Percentiles rank a stretch among this genome's conserved stretches.
phyloP scores from a whole-genome alignment of 2,113 vertebrate genomes.

The Psephotus haematonotus region DNA sequence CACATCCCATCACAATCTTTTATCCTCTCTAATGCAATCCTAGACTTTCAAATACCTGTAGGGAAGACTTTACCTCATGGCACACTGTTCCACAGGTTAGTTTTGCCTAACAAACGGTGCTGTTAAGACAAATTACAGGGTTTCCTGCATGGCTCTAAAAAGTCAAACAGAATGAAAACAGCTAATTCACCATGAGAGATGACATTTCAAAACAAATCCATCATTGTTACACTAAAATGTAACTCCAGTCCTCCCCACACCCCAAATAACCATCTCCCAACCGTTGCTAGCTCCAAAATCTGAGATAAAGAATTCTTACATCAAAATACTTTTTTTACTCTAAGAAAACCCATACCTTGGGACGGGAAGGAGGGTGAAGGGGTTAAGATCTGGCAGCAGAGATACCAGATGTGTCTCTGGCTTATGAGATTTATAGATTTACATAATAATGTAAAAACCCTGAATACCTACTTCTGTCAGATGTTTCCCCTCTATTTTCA shows the following conservation, averaged over 20 bases:
- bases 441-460: neutral
- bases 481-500: neutral
- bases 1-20: neutral
- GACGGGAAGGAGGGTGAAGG: neutral
- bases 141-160: neutral
- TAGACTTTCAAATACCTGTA: neutral
- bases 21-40: neutral
- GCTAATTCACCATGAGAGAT: neutral
- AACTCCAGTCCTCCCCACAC: neutral
- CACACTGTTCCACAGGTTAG: neutral
- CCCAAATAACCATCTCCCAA: neutral
- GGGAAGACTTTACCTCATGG: neutral
- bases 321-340: neutral
- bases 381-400: neutral
- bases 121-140: neutral
- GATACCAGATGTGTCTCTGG: neutral
- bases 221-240: neutral
- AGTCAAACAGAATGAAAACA: neutral
- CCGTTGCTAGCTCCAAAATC: neutral
- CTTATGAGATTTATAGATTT: conserved; percentile 42
- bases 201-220: neutral
- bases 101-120: neutral
- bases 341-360: neutral
- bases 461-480: neutral
- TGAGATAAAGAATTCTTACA: neutral